Percentiles rank a stretch among this genome's conserved stretches.
phyloP scores from a whole-genome alignment of 2,797 vertebrate genomes.

The Parambassis ranga region DNA sequence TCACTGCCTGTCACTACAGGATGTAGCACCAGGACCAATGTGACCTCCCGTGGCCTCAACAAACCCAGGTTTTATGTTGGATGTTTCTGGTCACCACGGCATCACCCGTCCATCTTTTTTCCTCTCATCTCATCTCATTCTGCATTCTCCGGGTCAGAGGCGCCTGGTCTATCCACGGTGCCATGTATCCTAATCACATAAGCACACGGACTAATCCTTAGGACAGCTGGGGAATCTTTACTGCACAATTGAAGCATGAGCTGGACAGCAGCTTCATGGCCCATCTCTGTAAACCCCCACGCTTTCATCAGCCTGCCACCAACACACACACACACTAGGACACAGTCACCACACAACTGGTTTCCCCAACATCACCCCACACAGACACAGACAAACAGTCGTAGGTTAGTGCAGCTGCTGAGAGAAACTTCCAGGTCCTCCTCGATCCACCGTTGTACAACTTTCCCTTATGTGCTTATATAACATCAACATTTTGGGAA shows the following conservation, averaged over 20 bases:
- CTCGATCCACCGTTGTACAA: conserved; percentile 40
- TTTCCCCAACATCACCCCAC: conserved; percentile 44
- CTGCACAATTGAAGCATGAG: conserved; percentile 77
- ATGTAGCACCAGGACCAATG: not conserved
- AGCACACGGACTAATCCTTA: conserved; percentile 80
- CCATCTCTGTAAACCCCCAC: conserved; percentile 63
- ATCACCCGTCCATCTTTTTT: conserved; percentile 52
- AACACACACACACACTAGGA: conserved; percentile 31
- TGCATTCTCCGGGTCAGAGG: conserved; percentile 74
- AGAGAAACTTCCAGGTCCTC: conserved; percentile 70
- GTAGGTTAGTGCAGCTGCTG: conserved; percentile 67
- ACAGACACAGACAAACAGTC: conserved; percentile 35
- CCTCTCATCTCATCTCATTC: conserved; percentile 57
- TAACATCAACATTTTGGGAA: conserved; percentile 63
- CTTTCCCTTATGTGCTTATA: conserved; percentile 63
- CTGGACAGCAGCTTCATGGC: conserved; percentile 64
- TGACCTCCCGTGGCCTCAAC: conserved; percentile 1
- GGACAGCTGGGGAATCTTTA: conserved; percentile 86
- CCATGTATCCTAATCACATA: conserved; percentile 85
- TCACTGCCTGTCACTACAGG: no score
- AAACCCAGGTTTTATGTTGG: conserved; percentile 5
- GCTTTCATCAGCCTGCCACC: conserved; percentile 65
- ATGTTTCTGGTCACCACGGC: conserved; percentile 24
- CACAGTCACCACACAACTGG: conserved; percentile 23
- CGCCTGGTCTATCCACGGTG: conserved; percentile 78